Base-by-base conservation (phyloP, 2,888 invertebrate genomes). In the Folsomia manolachei region DNA sequence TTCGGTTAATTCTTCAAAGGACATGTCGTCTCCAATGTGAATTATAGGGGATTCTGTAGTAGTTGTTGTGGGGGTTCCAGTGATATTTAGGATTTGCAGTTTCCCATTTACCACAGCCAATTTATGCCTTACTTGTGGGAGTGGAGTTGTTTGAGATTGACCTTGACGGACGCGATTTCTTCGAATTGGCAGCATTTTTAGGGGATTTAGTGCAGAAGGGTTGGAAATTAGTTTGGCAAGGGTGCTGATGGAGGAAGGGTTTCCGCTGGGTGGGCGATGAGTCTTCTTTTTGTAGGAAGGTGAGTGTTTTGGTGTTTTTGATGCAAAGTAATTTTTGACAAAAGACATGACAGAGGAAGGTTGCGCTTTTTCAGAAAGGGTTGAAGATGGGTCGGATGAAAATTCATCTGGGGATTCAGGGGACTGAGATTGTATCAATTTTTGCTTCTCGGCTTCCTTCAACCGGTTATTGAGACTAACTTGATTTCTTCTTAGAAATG, bases 21-120 rank as follows among this genome's bases (percentile, higher is more conserved):
- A 75, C 72, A 79, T 77, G 63, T 79, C 75, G 53, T 78, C 72
- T 23, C 79, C 79, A 11, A 79, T 71, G 39, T 74, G 75, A 52
- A 79, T 71, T 24, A 78, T 64, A 0, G 79, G 79, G 21, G 27
- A 53, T 11, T 63, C 53, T 0, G 66, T 70, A 11, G 66, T 66
- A n/a, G 62, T 67, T 1, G 61, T 64, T 14, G 21, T 62, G 4
- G 53, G 21, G 23, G 27, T 27, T 26, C 51, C 19, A 0, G 70
- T 26, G 1, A 70, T 19, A 52, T 51, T 27, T 7, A 73, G 61
- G 25, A 77, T 72, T n/a, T 75, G 26, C n/a, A 75, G 75, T 51
- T 72, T 72, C 14, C 75, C 75, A 64, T 74, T 70, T 23, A 70
- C 66, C 1, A 75, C 2, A 0, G 71, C 73, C 1, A 77, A 64